These are phyloP conservation scores for Sus cebifrons DNA, from an alignment of 2,797 vertebrate genomes.

Conservation along the genomic window DNA sequence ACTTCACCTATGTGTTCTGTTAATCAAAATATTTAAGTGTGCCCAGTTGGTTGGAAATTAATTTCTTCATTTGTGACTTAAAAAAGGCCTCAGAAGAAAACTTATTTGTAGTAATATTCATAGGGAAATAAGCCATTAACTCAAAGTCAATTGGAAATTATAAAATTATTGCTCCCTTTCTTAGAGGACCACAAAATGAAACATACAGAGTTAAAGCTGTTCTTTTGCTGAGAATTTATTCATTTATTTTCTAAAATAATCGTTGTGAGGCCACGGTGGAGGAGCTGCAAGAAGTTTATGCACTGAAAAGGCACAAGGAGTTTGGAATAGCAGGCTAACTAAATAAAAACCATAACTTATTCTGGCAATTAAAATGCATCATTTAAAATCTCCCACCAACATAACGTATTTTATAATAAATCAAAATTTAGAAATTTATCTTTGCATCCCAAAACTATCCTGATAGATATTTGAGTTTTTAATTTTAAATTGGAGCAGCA, in stretches of 20 bases:
- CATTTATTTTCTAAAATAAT: constrained; percentile 13
- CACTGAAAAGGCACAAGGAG: fast-evolving
- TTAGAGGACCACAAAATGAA: constrained; percentile 6
- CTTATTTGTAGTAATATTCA: constrained; percentile 19
- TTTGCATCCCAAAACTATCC: constrained; percentile 59
- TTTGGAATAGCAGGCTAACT: neutral
- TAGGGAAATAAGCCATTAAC: constrained; percentile 21
- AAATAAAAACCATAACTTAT: constrained; percentile 66
- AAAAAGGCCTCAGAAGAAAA: neutral
- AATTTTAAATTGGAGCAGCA: constrained; percentile 80
- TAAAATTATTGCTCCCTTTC: neutral
- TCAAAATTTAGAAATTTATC: constrained; percentile 31
- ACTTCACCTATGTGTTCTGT: neutral
- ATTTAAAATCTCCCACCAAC: constrained; percentile 23
- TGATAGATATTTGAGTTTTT: constrained; percentile 80
- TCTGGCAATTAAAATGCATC: constrained; percentile 38
- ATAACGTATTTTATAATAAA: constrained; percentile 73
- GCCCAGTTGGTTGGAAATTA: neutral
- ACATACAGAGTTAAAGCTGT: neutral
- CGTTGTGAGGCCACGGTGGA: neutral
- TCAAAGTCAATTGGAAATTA: constrained; percentile 24
- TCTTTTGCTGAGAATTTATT: neutral
- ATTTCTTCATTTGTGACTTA: constrained; percentile 46
- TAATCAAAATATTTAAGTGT: constrained; percentile 39
- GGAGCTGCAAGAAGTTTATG: neutral